Conservation (phyloP, 2,888 invertebrate genomes). For the Eurytoma californica region DNA sequence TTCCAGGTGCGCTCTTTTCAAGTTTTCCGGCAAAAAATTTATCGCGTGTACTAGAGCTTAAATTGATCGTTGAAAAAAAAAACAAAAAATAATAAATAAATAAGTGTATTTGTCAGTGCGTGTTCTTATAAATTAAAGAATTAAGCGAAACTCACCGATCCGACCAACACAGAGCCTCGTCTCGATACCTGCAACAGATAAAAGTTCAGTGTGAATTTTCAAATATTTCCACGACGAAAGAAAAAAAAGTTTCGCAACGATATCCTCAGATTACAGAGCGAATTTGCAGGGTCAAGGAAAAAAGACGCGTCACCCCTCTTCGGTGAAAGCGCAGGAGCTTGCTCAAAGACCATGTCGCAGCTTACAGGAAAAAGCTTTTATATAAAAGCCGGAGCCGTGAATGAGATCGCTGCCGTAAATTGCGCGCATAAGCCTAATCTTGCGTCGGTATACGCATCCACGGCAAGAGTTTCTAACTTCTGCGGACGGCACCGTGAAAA, state of each 20-base stretch:
- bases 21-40: too few species aligned
- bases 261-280: too few species aligned
- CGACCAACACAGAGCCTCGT: constrained; percentile 91
- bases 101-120: too few species aligned
- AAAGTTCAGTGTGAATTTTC: constrained; percentile 61
- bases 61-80: too few species aligned
- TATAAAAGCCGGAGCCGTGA: constrained; percentile 71
- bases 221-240: background rate
- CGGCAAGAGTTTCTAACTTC: constrained; percentile 1
- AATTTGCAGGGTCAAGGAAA: constrained; percentile 21
- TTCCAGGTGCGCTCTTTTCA: background rate
- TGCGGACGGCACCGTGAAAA: too few species aligned
- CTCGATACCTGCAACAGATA: constrained; percentile 85
- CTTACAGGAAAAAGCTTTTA: constrained; percentile 76
- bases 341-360: constrained; percentile 68
- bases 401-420: constrained; percentile 74
- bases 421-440: constrained; percentile 72
- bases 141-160: constrained; percentile 82
- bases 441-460: constrained; percentile 60
- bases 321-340: constrained; percentile 30
- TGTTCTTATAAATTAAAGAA: background rate
- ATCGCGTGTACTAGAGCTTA: too few species aligned
- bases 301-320: background rate
- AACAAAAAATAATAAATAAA: too few species aligned
- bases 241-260: too few species aligned